These are phyloP conservation scores for Castor canadensis DNA, from an alignment of 2,113 vertebrate genomes.

Conservation along the genomic window DNA sequence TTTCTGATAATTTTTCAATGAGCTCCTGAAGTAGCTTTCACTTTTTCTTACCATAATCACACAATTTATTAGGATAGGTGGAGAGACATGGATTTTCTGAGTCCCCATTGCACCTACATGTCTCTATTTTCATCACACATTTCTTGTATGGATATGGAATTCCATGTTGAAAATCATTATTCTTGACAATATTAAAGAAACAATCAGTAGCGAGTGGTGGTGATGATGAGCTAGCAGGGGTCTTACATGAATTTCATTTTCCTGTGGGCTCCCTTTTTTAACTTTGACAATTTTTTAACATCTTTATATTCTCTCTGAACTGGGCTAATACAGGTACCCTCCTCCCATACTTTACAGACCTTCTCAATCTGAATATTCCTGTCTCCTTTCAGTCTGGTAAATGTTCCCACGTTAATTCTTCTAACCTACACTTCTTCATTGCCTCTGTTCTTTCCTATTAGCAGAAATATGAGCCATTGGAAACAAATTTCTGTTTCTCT, in stretches of 20 bases:
- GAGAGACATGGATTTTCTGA: neutral
- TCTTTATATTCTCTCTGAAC: neutral
- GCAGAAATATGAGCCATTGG: neutral
- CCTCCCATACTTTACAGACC: neutral
- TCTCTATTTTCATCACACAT: neutral
- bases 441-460: neutral
- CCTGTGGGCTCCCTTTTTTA: neutral
- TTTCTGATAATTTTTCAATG: neutral
- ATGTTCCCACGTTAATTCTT: neutral
- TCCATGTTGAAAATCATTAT: neutral
- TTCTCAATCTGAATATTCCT: conserved; percentile 10
- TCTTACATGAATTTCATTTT: neutral
- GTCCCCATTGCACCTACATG: neutral
- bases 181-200: neutral
- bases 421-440: neutral
- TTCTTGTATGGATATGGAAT: neutral
- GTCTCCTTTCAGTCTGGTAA: neutral
- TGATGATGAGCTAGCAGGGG: no score
- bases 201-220: neutral
- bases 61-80: neutral
- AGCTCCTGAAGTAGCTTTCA: neutral
- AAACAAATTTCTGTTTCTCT: neutral
- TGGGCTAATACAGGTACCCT: neutral
- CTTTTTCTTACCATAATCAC: neutral
- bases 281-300: neutral